Percentiles rank a stretch among this genome's conserved stretches.
phyloP scores from a whole-genome alignment of 2,888 invertebrate genomes.

The Charanyca ferruginea region DNA sequence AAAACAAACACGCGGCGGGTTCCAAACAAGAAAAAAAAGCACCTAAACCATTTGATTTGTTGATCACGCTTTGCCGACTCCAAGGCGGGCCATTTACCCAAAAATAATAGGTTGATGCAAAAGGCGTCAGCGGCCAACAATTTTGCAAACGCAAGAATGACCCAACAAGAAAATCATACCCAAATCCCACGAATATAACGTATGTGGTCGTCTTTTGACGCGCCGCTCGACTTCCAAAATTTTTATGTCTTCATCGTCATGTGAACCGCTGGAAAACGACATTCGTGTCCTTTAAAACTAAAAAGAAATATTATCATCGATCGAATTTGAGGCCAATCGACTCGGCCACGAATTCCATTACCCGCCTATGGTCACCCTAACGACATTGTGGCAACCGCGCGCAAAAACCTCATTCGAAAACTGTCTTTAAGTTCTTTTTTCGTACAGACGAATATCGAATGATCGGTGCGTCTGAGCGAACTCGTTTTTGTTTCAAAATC shows the following conservation, averaged over 20 bases:
- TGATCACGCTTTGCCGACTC: constrained; percentile 83
- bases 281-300: constrained; percentile 74
- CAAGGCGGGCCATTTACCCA: constrained; percentile 80
- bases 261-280: constrained; percentile 80
- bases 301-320: constrained; percentile 76
- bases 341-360: constrained; percentile 84
- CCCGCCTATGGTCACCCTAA: constrained; percentile 82
- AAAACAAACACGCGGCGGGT: constrained; percentile 88
- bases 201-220: constrained; percentile 88
- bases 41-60: constrained; percentile 81
- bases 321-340: constrained; percentile 77
- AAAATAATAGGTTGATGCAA: constrained; percentile 86
- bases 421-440: constrained; percentile 80
- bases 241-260: constrained; percentile 90
- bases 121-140: constrained; percentile 89
- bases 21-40: constrained; percentile 73
- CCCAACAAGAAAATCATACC: constrained; percentile 78
- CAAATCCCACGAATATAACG: constrained; percentile 83
- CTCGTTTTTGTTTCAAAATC: constrained; percentile 76
- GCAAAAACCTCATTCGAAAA: constrained; percentile 84
- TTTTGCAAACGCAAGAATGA: constrained; percentile 82
- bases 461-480: constrained; percentile 68
- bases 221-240: constrained; percentile 85
- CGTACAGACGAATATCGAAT: constrained; percentile 66
- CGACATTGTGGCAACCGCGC: constrained; percentile 85